Base-by-base conservation (phyloP, 2,797 vertebrate species). In the Fratercula arctica region DNA sequence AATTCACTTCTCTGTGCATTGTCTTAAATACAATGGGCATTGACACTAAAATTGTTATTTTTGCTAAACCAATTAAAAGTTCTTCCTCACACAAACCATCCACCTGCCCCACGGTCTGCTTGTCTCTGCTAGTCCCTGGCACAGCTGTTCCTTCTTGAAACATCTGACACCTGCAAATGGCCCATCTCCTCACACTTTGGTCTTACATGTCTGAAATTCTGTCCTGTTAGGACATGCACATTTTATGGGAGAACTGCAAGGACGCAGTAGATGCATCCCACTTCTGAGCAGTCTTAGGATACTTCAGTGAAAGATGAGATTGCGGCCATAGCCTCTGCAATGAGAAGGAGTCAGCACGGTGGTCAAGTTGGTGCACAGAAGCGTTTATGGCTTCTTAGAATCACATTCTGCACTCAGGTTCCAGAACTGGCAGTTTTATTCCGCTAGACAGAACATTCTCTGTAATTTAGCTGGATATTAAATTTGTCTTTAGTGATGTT, bases 231-330 rank as follows among this genome's bases (percentile, higher is more conserved):
- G 59, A 15, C 25, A 63, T 0, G 1, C 10, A 35, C 10, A 4
- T 4, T 18, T 53, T 28, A 53, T 11, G 3, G 2, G 13, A 84
- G 33, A 78, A 88, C 43, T 2, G 9, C 50, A 41, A 26, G 35
- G 28, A 81, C 0, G 0, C 23, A 29, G 26, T 0, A 70, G 53
- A 4, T 9, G 5, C 13, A 50, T n/a, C 18, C 11, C 28, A 31
- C 37, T 64, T 29, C 43, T 17, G 33, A 53, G 67, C 2, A 69
- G 82, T 46, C 66, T n/a, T 16, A 24, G 16, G 41, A 21, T 26
- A 15, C 20, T 23, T 14, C 26, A 48, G 21, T 4, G 19, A 37
- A 24, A 80, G 20, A 25, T 0, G 4, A 64, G n/a, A 24, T 2
- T 6, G 6, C 3, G 5, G 33, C 64, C 11, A 3, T 0, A 26